phyloP scores from a whole-genome alignment of 2,888 invertebrate genomes.

The Odontocolon sp. region DNA sequence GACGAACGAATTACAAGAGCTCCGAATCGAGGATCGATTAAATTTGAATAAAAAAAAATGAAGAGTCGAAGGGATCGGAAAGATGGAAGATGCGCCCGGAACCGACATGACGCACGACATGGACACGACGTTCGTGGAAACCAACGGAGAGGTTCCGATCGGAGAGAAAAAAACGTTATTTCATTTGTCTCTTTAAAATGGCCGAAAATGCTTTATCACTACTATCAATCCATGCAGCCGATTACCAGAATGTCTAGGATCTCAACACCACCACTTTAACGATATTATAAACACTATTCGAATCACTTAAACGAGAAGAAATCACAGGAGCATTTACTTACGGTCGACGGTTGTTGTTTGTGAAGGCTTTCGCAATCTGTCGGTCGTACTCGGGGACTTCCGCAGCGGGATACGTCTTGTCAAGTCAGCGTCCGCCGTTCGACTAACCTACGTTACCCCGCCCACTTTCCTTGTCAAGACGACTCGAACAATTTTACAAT shows the following conservation, averaged over 20 bases:
- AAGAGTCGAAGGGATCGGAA: slow-evolving; percentile 38
- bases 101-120: slow-evolving; percentile 74
- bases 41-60: not conserved
- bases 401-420: slow-evolving; percentile 72
- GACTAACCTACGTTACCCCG: slow-evolving; percentile 65
- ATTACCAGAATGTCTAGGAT: slow-evolving; percentile 38
- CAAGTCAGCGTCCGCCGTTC: slow-evolving; percentile 73
- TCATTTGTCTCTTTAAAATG: too few relatives aligned
- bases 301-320: slow-evolving; percentile 48
- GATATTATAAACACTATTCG: slow-evolving; percentile 50
- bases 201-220: slow-evolving; percentile 11
- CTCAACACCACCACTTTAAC: slow-evolving; percentile 55
- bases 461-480: not conserved
- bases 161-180: too few relatives aligned
- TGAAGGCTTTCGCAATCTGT: slow-evolving; percentile 80
- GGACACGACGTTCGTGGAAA: slow-evolving; percentile 56
- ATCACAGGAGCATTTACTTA: slow-evolving; percentile 81
- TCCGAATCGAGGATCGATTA: not conserved
- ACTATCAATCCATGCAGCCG: slow-evolving; percentile 46
- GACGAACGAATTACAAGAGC: not conserved
- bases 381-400: slow-evolving; percentile 79
- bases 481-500: too few relatives aligned
- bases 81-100: slow-evolving; percentile 70
- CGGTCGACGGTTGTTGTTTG: slow-evolving; percentile 82
- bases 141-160: slow-evolving; percentile 29